These are phyloP conservation scores for Blera fallax DNA, from an alignment of 2,888 invertebrate genomes.

Conservation along the genomic window DNA sequence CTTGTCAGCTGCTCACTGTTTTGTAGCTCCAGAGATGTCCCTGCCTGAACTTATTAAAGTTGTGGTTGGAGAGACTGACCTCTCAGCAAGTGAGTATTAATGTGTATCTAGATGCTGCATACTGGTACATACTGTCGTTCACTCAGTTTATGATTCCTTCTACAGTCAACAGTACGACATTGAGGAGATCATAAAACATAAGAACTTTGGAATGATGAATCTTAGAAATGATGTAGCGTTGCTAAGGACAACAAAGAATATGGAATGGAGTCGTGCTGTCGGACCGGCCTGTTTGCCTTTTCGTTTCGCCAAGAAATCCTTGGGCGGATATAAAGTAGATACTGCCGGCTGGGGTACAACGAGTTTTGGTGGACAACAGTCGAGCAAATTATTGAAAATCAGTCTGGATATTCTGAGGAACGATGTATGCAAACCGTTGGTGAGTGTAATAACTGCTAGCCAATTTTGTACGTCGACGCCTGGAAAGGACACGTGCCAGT, in stretches of 20 bases:
- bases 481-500: constrained; percentile 83
- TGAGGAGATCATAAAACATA: constrained; percentile 81
- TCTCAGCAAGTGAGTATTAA: constrained; percentile 78
- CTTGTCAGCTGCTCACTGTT: constrained; percentile 84
- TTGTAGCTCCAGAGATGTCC: constrained; percentile 74
- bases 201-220: constrained; percentile 75
- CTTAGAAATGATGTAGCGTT: constrained; percentile 84
- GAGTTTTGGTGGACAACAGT: constrained; percentile 83
- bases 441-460: constrained; percentile 73
- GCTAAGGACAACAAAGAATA: constrained; percentile 80
- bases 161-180: constrained; percentile 82
- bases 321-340: constrained; percentile 81
- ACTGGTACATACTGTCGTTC: too few relatives aligned
- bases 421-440: constrained; percentile 80
- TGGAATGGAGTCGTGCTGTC: constrained; percentile 83
- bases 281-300: constrained; percentile 85
- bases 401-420: constrained; percentile 82
- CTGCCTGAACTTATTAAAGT: constrained; percentile 78
- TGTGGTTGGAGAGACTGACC: constrained; percentile 84
- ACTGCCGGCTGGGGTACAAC: constrained; percentile 84
- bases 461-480: constrained; percentile 83
- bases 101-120: not conserved
- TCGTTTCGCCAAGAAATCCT: constrained; percentile 73
- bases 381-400: constrained; percentile 83
- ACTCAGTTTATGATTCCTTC: constrained; percentile 75